Conservation (phyloP, 1,140 invertebrate genomes). For the Anadara kagoshimensis region DNA sequence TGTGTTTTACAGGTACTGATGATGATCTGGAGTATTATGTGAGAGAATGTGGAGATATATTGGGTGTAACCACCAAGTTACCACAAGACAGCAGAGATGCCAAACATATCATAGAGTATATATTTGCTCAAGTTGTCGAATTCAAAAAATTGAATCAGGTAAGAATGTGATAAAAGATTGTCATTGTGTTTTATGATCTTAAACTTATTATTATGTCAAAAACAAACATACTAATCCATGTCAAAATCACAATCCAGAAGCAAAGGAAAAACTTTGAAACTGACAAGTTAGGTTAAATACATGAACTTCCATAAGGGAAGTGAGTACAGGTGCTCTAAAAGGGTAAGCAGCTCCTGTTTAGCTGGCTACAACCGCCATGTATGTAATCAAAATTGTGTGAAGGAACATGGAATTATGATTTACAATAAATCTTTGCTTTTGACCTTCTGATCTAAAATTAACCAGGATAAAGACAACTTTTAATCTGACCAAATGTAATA, state of each 20-base stretch:
- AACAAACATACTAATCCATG: no score
- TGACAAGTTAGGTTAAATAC: no score
- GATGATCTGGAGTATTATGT: slow-evolving; percentile 91
- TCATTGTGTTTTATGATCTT: background rate
- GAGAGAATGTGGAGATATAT: slow-evolving; percentile 89
- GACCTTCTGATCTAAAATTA: no score
- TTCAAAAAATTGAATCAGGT: slow-evolving; percentile 77
- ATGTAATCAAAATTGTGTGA: no score
- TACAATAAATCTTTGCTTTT: background rate
- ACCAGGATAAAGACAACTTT: no score
- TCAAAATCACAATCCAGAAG: no score
- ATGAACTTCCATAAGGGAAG: no score
- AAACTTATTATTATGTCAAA: background rate
- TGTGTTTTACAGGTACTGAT: slow-evolving; percentile 76
- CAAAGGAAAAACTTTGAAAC: no score
- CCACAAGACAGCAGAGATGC: slow-evolving; percentile 73
- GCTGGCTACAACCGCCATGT: no score
- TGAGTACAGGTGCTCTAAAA: no score
- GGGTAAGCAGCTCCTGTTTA: no score
- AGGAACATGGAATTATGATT: background rate
- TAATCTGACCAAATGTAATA: no score
- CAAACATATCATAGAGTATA: slow-evolving; percentile 78
- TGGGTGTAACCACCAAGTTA: slow-evolving; percentile 76
- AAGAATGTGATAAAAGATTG: slow-evolving; percentile 5
- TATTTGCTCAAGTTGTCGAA: slow-evolving; percentile 77